Evolutionary conservation across 2,797 vertebrate genomes (phyloP).

Genomic region (Rhodeus uyekii): DNA sequence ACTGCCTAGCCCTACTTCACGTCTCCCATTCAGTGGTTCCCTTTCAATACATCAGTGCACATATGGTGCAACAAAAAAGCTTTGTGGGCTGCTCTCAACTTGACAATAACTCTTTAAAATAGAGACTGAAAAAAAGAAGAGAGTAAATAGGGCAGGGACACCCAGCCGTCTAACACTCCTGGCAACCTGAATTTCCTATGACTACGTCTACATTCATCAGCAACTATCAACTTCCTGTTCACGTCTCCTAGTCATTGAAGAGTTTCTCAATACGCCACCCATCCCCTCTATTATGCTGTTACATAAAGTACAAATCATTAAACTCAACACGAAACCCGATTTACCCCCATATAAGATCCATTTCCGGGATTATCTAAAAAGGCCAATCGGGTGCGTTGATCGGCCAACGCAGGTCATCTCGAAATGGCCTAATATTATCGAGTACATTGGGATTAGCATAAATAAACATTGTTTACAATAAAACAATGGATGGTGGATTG

Average conservation of each 20-base stretch:
- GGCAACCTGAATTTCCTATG: constrained; percentile 15
- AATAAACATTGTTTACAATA: not conserved
- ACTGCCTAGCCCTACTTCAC: constrained; percentile 9
- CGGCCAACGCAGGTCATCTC: not conserved
- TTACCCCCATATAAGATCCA: not conserved
- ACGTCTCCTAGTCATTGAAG: constrained; percentile 16
- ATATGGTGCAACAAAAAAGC: constrained; percentile 42
- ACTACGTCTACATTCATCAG: constrained; percentile 20
- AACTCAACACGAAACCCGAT: not conserved
- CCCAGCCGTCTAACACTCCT: constrained; percentile 5
- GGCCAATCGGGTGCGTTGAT: too few species aligned
- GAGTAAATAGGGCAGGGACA: constrained; percentile 19
- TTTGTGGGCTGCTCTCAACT: constrained; percentile 29
- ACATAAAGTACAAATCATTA: not conserved
- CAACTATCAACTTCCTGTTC: constrained; percentile 47
- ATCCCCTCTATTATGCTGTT: not conserved
- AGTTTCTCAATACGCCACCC: constrained; percentile 2
- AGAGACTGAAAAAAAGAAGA: not conserved
- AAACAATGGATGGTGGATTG: not conserved
- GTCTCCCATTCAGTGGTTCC: constrained; percentile 6
- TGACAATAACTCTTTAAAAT: constrained; percentile 21
- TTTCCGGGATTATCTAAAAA: too few species aligned
- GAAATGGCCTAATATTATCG: not conserved
- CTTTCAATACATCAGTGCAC: constrained; percentile 7
- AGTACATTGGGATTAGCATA: not conserved